A percentile compares a stretch with the other conserved stretches of the same genome.
Evolutionary conservation across 1,140 invertebrate species (phyloP).

Genomic region (Berghia stephanieae): DNA sequence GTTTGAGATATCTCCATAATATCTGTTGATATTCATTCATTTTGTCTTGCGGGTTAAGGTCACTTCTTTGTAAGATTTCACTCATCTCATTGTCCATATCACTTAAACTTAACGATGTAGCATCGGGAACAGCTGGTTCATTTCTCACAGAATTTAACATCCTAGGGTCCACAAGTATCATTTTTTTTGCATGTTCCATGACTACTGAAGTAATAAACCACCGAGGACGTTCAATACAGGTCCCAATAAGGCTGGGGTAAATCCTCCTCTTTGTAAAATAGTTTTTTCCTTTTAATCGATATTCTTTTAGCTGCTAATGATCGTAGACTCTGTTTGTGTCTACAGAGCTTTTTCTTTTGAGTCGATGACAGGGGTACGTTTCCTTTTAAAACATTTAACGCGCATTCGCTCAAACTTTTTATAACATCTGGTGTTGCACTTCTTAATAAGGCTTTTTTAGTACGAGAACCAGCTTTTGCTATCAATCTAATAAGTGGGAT

Average conservation of each 20-base stretch:
- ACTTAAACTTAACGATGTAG: background rate
- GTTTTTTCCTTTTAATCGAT: background rate
- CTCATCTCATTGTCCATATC: slow-evolving; percentile 15
- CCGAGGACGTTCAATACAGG: background rate
- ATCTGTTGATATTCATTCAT: background rate
- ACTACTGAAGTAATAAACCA: background rate
- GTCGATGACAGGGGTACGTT: background rate
- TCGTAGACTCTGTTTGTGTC: slow-evolving; percentile 12
- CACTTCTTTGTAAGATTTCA: background rate
- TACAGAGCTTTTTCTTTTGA: too few relatives aligned
- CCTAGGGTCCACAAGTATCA: too few relatives aligned
- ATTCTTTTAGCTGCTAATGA: background rate
- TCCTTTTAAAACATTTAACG: slow-evolving; percentile 25
- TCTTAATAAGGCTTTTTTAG: background rate
- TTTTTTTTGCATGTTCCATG: slow-evolving; percentile 3
- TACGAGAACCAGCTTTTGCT: background rate
- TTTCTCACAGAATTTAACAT: background rate
- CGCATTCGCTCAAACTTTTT: slow-evolving; percentile 14
- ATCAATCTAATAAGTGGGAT: background rate
- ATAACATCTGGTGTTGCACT: background rate
- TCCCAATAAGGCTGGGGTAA: background rate
- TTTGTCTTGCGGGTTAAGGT: background rate
- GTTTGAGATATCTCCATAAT: background rate
- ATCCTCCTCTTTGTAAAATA: slow-evolving; percentile 28
- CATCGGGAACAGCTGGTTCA: background rate